phyloP scores from a whole-genome alignment of 2,113 vertebrate genomes.

The Aptenodytes patagonicus region DNA sequence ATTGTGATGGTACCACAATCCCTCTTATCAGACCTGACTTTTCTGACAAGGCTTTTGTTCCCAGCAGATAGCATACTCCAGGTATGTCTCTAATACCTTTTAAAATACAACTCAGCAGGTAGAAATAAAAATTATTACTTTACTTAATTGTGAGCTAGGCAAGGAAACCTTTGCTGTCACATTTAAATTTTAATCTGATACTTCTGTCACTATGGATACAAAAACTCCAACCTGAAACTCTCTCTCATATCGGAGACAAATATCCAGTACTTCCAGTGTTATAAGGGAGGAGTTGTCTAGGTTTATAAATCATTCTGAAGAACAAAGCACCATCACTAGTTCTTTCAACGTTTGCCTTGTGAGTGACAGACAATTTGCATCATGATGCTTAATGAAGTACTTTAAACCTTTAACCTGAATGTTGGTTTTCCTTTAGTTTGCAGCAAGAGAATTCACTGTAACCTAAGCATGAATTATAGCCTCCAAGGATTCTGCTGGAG shows the following conservation, averaged over 20 bases:
- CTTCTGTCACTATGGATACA: constrained; percentile 1
- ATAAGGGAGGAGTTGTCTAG: background rate
- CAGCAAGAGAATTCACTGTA: constrained; percentile 76
- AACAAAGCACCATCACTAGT: background rate
- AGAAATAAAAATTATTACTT: constrained; percentile 8
- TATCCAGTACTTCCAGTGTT: constrained; percentile 37
- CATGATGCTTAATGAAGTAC: constrained; percentile 6
- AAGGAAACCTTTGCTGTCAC: constrained; percentile 31
- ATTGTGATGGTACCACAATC: constrained; percentile 25
- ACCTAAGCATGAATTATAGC: constrained; percentile 65
- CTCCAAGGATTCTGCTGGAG: constrained; percentile 70
- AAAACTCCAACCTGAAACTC: constrained; percentile 11
- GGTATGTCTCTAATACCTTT: background rate
- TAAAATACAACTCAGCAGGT: constrained; percentile 23
- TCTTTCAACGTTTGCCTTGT: background rate
- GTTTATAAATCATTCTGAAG: background rate
- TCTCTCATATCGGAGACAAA: background rate
- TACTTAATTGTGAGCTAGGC: background rate
- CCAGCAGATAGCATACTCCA: constrained; percentile 12
- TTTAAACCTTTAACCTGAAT: constrained; percentile 30
- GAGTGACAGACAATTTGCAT: constrained; percentile 8
- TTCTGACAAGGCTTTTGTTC: constrained; percentile 23
- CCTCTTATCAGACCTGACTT: background rate
- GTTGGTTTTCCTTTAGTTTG: constrained; percentile 33
- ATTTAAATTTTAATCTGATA: background rate